A percentile compares a stretch with the other conserved stretches of the same genome.
Evolutionary conservation across 30 jellyfish, hydroid and myxozoan genomes (phyloP).

Genomic region (Sanderia malayensis): DNA sequence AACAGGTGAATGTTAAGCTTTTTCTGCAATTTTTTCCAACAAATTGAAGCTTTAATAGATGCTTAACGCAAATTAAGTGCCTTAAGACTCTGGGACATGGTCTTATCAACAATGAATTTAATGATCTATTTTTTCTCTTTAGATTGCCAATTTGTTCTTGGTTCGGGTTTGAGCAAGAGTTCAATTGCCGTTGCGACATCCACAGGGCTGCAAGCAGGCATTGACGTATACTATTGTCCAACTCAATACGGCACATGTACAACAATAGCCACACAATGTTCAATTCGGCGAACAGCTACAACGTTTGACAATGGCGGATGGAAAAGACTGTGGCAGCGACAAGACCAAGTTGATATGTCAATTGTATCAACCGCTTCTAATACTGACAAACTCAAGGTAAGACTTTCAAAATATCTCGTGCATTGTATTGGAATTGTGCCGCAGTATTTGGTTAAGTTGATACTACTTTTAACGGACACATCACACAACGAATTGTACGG

Average conservation of each 20-base stretch:
- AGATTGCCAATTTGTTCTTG: conserved; percentile 21
- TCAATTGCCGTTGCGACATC: conserved; percentile 6
- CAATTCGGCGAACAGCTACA: neutral
- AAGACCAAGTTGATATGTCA: conserved; percentile 11
- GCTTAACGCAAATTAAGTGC: too few relatives aligned
- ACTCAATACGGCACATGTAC: conserved; percentile 10
- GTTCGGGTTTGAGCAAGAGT: neutral
- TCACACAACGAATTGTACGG: too few relatives aligned
- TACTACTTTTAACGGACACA: too few relatives aligned
- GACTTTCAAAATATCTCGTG: too few relatives aligned
- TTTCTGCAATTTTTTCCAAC: neutral
- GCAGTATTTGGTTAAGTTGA: too few relatives aligned
- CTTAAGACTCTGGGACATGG: too few relatives aligned
- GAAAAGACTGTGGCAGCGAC: conserved; percentile 20
- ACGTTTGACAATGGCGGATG: conserved; percentile 14
- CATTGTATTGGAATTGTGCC: too few relatives aligned
- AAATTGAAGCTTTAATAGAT: neutral
- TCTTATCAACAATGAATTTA: too few relatives aligned
- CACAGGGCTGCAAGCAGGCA: conserved; percentile 1
- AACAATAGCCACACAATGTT: conserved; percentile 9
- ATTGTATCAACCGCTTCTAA: neutral
- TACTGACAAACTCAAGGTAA: conserved; percentile 17
- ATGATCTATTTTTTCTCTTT: too few relatives aligned
- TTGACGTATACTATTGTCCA: conserved; percentile 5
- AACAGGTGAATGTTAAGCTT: conserved; percentile 6